These are phyloP conservation scores for Holothuria scabra DNA, from an alignment of 53 echinoderm and acorn worm genomes.

Conservation along the genomic window DNA sequence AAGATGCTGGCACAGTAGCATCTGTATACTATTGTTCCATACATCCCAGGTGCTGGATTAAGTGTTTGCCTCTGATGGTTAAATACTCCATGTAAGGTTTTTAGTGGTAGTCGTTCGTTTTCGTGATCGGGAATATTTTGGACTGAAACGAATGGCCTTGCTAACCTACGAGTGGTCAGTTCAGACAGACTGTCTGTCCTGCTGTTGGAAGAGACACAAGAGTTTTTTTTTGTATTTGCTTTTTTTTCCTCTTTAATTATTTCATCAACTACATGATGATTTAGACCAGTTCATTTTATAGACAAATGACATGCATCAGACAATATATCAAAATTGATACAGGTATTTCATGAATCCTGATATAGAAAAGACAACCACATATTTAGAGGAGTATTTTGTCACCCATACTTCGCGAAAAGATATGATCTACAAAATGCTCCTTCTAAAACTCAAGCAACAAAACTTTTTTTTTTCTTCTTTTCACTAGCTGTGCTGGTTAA, in stretches of 20 bases:
- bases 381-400: too few species aligned
- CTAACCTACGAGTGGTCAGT: slow-evolving; percentile 16
- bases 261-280: too few species aligned
- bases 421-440: too few species aligned
- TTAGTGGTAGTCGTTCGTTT: slow-evolving; percentile 40
- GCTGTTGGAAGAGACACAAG: slow-evolving; percentile 14
- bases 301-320: too few species aligned
- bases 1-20: slow-evolving; percentile 48
- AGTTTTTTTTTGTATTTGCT: slow-evolving; percentile 3
- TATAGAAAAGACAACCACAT: too few species aligned
- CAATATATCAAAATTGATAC: too few species aligned
- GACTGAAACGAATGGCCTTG: slow-evolving; percentile 20
- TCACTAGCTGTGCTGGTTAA: too few species aligned
- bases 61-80: slow-evolving; percentile 20
- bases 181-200: slow-evolving; percentile 10
- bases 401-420: too few species aligned
- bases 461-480: too few species aligned
- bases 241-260: background rate
- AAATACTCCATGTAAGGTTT: slow-evolving; percentile 37
- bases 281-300: too few species aligned
- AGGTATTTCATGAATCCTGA: too few species aligned
- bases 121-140: slow-evolving; percentile 18
- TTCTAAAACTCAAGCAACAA: too few species aligned
- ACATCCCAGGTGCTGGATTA: slow-evolving; percentile 19
- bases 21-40: background rate